phyloP scores from a whole-genome alignment of 2,113 vertebrate genomes.

The Oncorhynchus mykiss region DNA sequence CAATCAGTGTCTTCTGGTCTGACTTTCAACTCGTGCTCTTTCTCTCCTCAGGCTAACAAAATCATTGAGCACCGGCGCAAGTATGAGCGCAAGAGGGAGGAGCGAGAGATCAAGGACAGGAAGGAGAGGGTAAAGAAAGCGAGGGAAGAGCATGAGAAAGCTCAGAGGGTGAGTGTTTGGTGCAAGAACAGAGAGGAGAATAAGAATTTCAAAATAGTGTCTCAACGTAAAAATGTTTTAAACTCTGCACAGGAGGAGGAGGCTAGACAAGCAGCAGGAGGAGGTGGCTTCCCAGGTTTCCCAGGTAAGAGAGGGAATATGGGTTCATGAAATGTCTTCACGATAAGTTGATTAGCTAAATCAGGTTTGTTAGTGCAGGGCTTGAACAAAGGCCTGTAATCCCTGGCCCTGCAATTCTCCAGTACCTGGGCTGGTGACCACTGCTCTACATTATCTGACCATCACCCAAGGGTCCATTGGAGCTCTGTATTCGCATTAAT shows the following conservation, averaged over 20 bases:
- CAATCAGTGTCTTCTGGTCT: neutral
- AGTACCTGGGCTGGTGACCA: neutral
- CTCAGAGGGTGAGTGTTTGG: slow-evolving; percentile 81
- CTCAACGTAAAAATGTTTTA: no score
- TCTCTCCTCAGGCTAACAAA: slow-evolving; percentile 82
- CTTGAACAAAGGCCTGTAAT: no score
- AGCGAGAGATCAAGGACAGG: slow-evolving; percentile 84
- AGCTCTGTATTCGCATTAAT: neutral
- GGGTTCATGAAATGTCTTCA: neutral
- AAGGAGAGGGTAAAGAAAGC: slow-evolving; percentile 92
- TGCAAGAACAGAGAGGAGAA: no score
- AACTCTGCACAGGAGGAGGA: slow-evolving; percentile 84
- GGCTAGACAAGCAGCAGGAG: slow-evolving; percentile 77
- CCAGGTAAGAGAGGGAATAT: slow-evolving; percentile 75
- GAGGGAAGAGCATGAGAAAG: slow-evolving; percentile 88
- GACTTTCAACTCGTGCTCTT: neutral
- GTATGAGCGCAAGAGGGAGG: slow-evolving; percentile 93
- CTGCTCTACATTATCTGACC: neutral
- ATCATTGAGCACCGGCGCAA: slow-evolving; percentile 95
- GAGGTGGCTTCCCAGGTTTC: slow-evolving; percentile 84
- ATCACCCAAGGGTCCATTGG: neutral
- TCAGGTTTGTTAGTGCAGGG: no score
- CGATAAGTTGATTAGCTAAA: no score
- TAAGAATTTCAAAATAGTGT: neutral
- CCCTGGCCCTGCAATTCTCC: no score